Conservation (phyloP, 2,888 invertebrate species). For the Ypsolopha scabrella region DNA sequence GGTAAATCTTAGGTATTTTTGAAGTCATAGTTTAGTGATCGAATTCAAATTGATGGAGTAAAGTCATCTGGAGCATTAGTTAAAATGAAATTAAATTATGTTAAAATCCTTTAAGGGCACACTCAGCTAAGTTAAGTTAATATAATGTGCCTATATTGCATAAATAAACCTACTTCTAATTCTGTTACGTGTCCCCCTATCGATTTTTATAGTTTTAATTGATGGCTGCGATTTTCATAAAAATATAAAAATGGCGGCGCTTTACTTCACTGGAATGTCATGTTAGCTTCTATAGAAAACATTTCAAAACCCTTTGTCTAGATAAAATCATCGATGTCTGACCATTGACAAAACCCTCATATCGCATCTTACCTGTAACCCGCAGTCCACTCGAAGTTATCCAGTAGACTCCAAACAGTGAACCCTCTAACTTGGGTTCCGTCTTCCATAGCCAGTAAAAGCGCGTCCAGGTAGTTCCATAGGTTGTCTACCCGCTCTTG, state of each 20-base stretch:
- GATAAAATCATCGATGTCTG: not conserved
- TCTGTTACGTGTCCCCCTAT: too few species aligned
- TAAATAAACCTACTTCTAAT: too few species aligned
- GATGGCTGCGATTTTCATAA: not conserved
- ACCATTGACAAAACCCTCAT: not conserved
- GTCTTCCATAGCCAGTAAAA: constrained; percentile 57
- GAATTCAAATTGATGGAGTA: too few species aligned
- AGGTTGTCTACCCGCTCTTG: constrained; percentile 30
- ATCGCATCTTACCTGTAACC: not conserved
- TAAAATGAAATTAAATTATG: too few species aligned
- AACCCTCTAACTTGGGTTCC: constrained; percentile 64
- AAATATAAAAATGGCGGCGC: not conserved
- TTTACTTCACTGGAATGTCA: not conserved
- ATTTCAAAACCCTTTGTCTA: not conserved
- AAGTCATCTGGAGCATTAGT: too few species aligned
- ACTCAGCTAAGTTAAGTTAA: too few species aligned
- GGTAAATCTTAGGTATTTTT: too few species aligned
- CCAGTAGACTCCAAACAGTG: constrained; percentile 75
- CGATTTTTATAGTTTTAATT: too few species aligned
- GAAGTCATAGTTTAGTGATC: too few species aligned
- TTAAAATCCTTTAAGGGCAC: too few species aligned
- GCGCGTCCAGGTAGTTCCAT: constrained; percentile 46
- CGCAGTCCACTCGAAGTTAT: constrained; percentile 75
- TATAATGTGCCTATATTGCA: too few species aligned
- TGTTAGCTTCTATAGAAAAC: not conserved